phyloP scores from a whole-genome alignment of 1,140 invertebrate species.

The Bombyx mori region DNA sequence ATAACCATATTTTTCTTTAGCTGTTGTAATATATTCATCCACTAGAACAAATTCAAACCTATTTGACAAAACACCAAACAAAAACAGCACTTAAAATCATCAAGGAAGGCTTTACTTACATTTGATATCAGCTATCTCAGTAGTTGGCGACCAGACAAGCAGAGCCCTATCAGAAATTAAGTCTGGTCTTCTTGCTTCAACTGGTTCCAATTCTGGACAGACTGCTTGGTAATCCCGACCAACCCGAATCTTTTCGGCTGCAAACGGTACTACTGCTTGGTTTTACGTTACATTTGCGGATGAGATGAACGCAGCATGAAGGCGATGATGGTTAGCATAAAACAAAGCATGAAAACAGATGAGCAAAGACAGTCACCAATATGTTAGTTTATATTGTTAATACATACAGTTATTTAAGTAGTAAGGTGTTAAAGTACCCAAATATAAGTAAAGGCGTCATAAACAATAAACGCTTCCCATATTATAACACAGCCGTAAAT shows the following conservation, averaged over 20 bases:
- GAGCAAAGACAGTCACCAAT: slow-evolving; percentile 6
- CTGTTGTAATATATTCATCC: slow-evolving; percentile 94
- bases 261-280: slow-evolving; percentile 74
- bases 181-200: slow-evolving; percentile 74
- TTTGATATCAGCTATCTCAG: slow-evolving; percentile 88
- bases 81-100: not conserved
- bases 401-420: not conserved
- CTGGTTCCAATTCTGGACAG: slow-evolving; percentile 83
- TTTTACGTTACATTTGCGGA: slow-evolving; percentile 52
- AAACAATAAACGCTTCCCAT: not conserved
- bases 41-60: slow-evolving; percentile 70
- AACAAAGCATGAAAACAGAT: slow-evolving; percentile 57
- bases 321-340: slow-evolving; percentile 65
- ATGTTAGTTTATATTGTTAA: not conserved
- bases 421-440: slow-evolving; percentile 1
- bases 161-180: slow-evolving; percentile 86
- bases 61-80: slow-evolving; percentile 7
- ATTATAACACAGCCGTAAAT: not conserved
- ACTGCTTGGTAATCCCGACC: slow-evolving; percentile 94
- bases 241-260: slow-evolving; percentile 93
- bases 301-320: slow-evolving; percentile 58
- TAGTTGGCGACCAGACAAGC: slow-evolving; percentile 94
- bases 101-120: slow-evolving; percentile 73
- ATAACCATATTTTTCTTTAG: slow-evolving; percentile 98
- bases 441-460: not conserved